Evolutionary conservation across 2,888 invertebrate genomes (phyloP), one percentile per base, ranked within the genome.

Genomic region (Mimas tiliae): DNA sequence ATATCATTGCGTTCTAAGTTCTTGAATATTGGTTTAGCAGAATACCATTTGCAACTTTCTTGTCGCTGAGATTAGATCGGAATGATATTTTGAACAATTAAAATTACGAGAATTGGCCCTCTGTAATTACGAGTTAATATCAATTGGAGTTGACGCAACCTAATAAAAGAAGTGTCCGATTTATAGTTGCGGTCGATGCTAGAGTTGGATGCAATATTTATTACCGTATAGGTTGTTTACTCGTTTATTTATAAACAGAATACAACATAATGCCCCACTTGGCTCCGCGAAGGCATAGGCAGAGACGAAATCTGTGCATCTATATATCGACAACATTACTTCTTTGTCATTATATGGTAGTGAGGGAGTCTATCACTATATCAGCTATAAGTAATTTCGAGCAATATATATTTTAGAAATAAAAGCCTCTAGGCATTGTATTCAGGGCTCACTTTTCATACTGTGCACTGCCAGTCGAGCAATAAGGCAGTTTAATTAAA

Each of bases 71-170:
- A n/a, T n/a, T n/a, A n/a, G n/a, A n/a, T n/a, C n/a, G n/a, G n/a
- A n/a, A n/a, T n/a, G n/a, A n/a, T n/a, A n/a, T n/a, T n/a, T n/a
- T n/a, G n/a, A n/a, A n/a, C n/a, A n/a, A n/a, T n/a, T n/a, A n/a
- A n/a, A n/a, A n/a, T n/a, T n/a, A n/a, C n/a, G n/a, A n/a, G n/a
- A n/a, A n/a, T n/a, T n/a, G n/a, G n/a, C n/a, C n/a, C n/a, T n/a
- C n/a, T n/a, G 84, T 81, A 86, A 89, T 89, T 82, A 89, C 82
- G 82, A 87, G 81, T 84, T 83, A 82, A 86, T 86, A 88, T 89
- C 83, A 84, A 79, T 79, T 78, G 79, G 74, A 80, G 80, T 82
- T 80, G 82, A 81, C 78, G 81, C 76, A 79, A 74, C 76, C 81
- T 81, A 86, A 86, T 90, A 89, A 89, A 88, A 90, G 82, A 80